Base-by-base conservation (phyloP, 2,113 vertebrate species). In the Brienomyrus brachyistius region DNA sequence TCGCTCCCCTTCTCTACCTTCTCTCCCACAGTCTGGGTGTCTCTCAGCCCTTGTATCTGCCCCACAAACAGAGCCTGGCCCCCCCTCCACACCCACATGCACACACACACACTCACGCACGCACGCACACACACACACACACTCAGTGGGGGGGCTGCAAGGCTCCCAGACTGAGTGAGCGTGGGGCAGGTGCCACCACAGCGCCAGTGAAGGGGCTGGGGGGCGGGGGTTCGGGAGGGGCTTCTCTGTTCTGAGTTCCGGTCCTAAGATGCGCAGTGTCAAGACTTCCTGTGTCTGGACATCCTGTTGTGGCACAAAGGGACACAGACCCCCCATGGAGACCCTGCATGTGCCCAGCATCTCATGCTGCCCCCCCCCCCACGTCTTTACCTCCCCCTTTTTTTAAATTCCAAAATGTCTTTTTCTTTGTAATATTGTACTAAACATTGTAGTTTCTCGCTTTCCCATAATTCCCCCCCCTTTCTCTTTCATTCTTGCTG, bases 21-120 rank as follows among this genome's bases (percentile, higher is more conserved):
- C 95, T 70, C 91, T 93, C 90, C 91, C 90, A 90, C 93, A 93
- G 92, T 92, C 94, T 95, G 93, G 92, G 92, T 83, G 90, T 95
- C 95, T 96, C 95, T 95, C 94, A 94, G 94, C 91, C 91, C 92
- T 92, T 95, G 94, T 95, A 95, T 96, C 96, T 96, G 97, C 96
- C 96, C 96, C 95, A 92, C 92, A 94, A 91, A 94, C 95, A 96
- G 89, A 92, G 94, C 11, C 48, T 54, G 15, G 4, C 7, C 21
- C 45, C 15, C 45, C 23, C 10, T 27, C 15, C 50, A 4, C 62
- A 66, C 9, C 31, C 62, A 31, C 23, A 66, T n/a, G 19, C 35
- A 43, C 74, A 45, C 93, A 88, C 95, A 88, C 66, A 88, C 84
- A 89, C 77, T 95, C 96, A 90, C n/a, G n/a, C n/a, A n/a, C n/a